These are phyloP conservation scores for Melipona beecheii DNA, from an alignment of 2,888 invertebrate species.

Conservation along the genomic window DNA sequence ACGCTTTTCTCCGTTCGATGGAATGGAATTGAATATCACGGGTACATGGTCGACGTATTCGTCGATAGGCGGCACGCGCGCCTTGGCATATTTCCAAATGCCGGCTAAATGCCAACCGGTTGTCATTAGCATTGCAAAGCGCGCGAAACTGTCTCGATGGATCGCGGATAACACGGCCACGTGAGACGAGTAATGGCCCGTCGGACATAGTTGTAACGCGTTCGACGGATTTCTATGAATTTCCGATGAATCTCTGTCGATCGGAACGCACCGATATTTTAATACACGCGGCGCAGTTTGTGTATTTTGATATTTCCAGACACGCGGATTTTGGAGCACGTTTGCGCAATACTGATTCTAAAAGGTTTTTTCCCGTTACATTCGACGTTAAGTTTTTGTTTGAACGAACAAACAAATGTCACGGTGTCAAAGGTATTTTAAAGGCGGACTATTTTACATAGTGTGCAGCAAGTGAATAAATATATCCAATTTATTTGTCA, in stretches of 20 bases:
- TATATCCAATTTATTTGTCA: too few species aligned
- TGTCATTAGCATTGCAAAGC: constrained; percentile 80
- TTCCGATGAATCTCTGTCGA: not conserved
- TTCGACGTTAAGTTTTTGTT: too few species aligned
- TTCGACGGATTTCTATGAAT: not conserved
- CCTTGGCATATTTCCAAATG: constrained; percentile 76
- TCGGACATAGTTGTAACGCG: not conserved
- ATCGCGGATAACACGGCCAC: constrained; percentile 45
- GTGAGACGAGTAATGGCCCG: constrained; percentile 29
- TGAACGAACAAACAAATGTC: too few species aligned
- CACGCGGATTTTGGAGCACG: not conserved
- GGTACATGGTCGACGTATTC: constrained; percentile 65
- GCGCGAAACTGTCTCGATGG: constrained; percentile 20
- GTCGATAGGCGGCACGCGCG: constrained; percentile 59
- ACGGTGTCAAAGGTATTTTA: too few species aligned
- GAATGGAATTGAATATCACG: constrained; percentile 65
- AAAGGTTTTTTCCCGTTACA: too few species aligned
- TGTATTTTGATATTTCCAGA: not conserved
- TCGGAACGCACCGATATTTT: not conserved
- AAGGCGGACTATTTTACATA: too few species aligned
- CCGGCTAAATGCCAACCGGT: constrained; percentile 69
- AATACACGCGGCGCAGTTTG: not conserved
- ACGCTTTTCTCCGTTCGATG: constrained; percentile 11
- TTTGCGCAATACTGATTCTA: too few species aligned
- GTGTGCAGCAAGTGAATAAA: too few species aligned